Evolutionary conservation across 2,797 vertebrate species (phyloP), one percentile per base, ranked within the genome.

Genomic region (Tragopan temminckii): DNA sequence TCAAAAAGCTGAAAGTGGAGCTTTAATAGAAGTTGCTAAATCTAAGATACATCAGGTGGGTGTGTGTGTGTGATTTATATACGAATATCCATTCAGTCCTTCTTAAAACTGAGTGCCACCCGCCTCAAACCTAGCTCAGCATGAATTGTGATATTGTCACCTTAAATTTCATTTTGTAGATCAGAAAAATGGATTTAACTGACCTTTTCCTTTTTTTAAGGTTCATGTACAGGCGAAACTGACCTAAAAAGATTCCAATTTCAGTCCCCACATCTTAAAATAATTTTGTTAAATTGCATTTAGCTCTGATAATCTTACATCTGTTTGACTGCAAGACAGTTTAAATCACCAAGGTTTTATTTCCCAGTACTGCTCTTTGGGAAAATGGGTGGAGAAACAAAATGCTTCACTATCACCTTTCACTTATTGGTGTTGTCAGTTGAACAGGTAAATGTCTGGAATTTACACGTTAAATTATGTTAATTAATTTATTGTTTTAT

Each of bases 21-120:
- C 98, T 53, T 97, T 99, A 90, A 98, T 99, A 57, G 99, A 99
- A 97, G 98, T 98, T 64, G 98, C 99, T 33, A 99, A 99, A 89
- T 99, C 99, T 59, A 99, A 99, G 95, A 99, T 99, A 97, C 99
- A 99, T 96, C 99, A 99, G 98, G 99, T 98, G 94, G 93, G 89
- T 25, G 24, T 69, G 62, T 77, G 19, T 11, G 3, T 62, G 3
- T 35, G 46, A 58, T 68, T 87, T 82, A 20, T 77, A 31, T 5
- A 61, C 33, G 18, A 71, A 33, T 1, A 33, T 46, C 29, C 11
- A 6, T 78, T 86, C 15, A 27, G 1, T 8, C 84, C 91, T 29
- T 6, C 88, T 74, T 72, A 33, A 84, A 79, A 74, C 13, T 3
- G 5, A 77, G 13, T 61, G 16, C 35, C 7, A 13, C 48, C 13